Evolutionary conservation across 1,140 invertebrate species (phyloP), one percentile per base, ranked within the genome.

Genomic region (Octopus bimaculoides): DNA sequence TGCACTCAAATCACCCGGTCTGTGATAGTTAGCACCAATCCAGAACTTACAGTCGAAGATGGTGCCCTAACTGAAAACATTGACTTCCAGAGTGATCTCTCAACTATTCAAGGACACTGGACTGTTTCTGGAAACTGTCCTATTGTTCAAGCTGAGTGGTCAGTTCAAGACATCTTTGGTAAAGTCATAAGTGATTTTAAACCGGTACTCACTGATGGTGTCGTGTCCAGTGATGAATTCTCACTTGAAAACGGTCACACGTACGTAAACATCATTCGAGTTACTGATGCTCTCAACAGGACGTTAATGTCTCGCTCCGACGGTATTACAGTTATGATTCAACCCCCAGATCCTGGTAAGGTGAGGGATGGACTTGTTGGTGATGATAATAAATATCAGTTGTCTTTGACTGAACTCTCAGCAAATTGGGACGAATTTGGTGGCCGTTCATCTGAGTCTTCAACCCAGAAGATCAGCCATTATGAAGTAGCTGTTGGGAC

Each of bases 381-480:
- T 1, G 77, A 76, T n/a, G 84, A 85, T 74, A 75, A 81, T 5
- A 77, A 82, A 20, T 85, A 82, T 77, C 84, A 85, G 56, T 73
- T 82, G 12, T 77, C 78, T 41, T 66, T 78, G 17, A 76, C 77
- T 71, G 77, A 74, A 53, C 77, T 85, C 53, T 81, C 78, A 41
- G 83, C 81, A 56, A 84, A 85, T 66, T 85, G 84, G 84, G 80
- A 83, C 77, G 61, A 14, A 0, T 85, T 85, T 79, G 84, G 84
- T 12, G 61, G 81, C 26, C 10, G 52, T 5, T 53, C 74, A 8
- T 81, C 82, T 20, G 52, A 56, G 5, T 73, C 80, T 69, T 83
- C 84, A 10, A 83, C 81, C 52, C 81, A 85, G 53, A 79, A 76
- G n/a, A 84, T 85, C n/a, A 69, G 55, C 12, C 55, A 81, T 26